Percentiles rank a stretch among this genome's conserved stretches.
These are phyloP conservation scores for Rhodophaea formosa DNA, from an alignment of 2,888 invertebrate genomes.

Conservation along the genomic window DNA sequence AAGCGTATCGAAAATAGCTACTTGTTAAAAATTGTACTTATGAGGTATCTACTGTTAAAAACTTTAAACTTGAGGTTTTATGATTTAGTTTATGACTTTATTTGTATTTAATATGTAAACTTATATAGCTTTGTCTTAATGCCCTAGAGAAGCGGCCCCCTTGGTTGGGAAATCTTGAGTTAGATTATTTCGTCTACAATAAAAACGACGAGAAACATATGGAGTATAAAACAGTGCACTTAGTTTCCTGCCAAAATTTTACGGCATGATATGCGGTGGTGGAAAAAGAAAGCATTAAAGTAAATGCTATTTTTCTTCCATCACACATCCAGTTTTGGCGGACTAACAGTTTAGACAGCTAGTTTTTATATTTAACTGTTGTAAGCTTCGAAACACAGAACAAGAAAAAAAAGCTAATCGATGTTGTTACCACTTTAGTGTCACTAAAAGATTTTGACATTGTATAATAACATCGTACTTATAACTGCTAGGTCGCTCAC, in stretches of 20 bases:
- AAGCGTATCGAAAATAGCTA: too few relatives aligned
- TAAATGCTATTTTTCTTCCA: background rate
- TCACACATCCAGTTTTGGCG: background rate
- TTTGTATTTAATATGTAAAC: too few relatives aligned
- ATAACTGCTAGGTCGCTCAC: slow-evolving; percentile 27
- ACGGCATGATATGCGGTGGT: background rate
- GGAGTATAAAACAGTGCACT: background rate
- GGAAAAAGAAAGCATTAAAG: background rate
- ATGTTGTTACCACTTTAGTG: slow-evolving; percentile 33
- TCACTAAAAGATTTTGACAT: slow-evolving; percentile 23
- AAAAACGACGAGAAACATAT: too few relatives aligned
- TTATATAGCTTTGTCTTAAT: too few relatives aligned
- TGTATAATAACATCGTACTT: slow-evolving; percentile 29
- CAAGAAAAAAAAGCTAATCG: slow-evolving; percentile 28
- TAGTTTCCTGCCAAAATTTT: background rate
- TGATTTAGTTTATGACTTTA: too few relatives aligned
- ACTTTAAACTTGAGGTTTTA: too few relatives aligned
- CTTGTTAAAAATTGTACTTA: too few relatives aligned
- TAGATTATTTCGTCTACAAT: too few relatives aligned
- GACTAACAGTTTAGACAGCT: background rate
- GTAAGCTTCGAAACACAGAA: slow-evolving; percentile 1
- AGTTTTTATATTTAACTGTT: background rate
- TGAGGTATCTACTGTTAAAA: too few relatives aligned
- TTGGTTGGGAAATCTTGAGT: too few relatives aligned
- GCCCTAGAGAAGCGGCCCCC: too few relatives aligned